A percentile compares a stretch with the other conserved stretches of the same genome.
Evolutionary conservation across 2,113 vertebrate genomes (phyloP).

Genomic region (Archocentrus centrarchus): DNA sequence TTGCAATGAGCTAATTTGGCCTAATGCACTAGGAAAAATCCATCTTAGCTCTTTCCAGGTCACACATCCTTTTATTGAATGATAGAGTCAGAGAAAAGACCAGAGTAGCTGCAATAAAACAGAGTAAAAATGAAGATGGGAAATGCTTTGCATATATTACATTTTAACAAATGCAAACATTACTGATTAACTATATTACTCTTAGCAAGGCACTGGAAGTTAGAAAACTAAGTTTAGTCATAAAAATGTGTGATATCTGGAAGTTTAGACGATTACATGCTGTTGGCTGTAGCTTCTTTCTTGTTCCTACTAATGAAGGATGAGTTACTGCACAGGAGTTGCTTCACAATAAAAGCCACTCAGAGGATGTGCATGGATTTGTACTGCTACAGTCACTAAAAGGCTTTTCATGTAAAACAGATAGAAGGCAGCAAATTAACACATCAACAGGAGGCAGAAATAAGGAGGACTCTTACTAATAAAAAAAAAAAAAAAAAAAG

Average conservation of each 20-base stretch:
- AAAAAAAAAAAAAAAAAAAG: background rate
- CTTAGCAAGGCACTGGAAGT: background rate
- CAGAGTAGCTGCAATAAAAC: background rate
- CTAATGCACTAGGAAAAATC: conserved; percentile 43
- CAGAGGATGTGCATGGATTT: background rate
- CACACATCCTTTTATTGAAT: background rate
- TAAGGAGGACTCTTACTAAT: background rate
- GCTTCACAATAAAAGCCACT: conserved; percentile 11
- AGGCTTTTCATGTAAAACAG: conserved; percentile 18
- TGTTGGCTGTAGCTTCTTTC: background rate
- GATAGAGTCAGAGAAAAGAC: background rate
- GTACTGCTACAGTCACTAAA: background rate
- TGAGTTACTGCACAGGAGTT: conserved; percentile 4
- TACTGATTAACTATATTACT: background rate
- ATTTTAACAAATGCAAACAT: background rate
- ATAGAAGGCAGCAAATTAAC: background rate
- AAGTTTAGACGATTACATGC: background rate
- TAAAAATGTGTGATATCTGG: background rate
- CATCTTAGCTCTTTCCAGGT: conserved; percentile 33
- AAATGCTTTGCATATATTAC: background rate
- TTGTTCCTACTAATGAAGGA: background rate
- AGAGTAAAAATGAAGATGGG: background rate
- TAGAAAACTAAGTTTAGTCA: background rate
- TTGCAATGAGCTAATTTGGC: conserved; percentile 42
- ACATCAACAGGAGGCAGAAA: background rate